Percentiles rank a stretch among this genome's conserved stretches.
phyloP scores from a whole-genome alignment of 2,113 vertebrate species.

The Pygoscelis adeliae region DNA sequence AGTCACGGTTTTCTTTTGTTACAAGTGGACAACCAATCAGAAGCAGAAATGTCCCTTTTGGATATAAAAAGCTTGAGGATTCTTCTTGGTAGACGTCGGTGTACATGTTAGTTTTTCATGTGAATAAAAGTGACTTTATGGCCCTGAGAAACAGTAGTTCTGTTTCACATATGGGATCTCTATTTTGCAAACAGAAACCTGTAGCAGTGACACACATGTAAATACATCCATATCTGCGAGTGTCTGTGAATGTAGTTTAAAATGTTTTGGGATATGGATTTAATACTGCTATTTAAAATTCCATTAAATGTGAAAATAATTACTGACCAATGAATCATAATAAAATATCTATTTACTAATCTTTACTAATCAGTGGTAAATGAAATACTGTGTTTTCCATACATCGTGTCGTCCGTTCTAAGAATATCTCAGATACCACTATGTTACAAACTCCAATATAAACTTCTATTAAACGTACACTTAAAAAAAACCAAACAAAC shows the following conservation, averaged over 20 bases:
- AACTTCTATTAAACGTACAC: neutral
- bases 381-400: neutral
- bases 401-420: fast-evolving
- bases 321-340: neutral
- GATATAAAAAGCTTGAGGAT: neutral
- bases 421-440: neutral
- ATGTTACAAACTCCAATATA: neutral
- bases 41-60: neutral
- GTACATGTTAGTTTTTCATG: neutral
- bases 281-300: neutral
- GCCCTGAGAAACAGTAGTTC: neutral
- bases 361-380: neutral
- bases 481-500: neutral
- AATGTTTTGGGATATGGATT: neutral
- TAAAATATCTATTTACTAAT: neutral
- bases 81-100: neutral
- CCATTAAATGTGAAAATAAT: neutral
- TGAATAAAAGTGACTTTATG: neutral
- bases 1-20: neutral
- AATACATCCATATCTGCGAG: neutral
- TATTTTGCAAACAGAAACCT: neutral
- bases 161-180: neutral
- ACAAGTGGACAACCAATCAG: neutral
- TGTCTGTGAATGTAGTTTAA: neutral
- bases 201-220: neutral